Percentiles rank a stretch among this genome's conserved stretches.
Conservation (phyloP, 92 coral and sea anemone species). For the Bergia sp. region DNA sequence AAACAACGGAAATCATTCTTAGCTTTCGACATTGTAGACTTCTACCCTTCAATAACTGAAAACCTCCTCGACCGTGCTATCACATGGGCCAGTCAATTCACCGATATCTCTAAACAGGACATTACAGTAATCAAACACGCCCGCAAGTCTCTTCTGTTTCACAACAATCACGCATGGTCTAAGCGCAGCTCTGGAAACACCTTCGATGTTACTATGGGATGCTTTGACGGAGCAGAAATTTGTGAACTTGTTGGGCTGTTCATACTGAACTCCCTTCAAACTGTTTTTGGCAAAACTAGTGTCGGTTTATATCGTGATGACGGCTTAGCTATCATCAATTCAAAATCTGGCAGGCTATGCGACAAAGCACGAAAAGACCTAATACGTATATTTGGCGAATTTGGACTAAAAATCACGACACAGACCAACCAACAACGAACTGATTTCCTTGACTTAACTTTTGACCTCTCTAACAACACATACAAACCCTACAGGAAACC, state of each 20-base stretch:
- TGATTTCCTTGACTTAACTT: conserved; percentile 19
- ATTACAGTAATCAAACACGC: conserved; percentile 25
- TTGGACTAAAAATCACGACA: conserved; percentile 22
- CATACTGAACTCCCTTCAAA: conserved; percentile 6
- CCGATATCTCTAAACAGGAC: conserved; percentile 5
- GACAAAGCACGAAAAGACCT: conserved; percentile 47
- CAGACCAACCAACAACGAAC: conserved; percentile 9
- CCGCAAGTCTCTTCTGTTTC: conserved; percentile 42
- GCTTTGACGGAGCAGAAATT: conserved; percentile 48
- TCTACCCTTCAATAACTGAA: conserved; percentile 42
- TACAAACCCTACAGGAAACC: conserved; percentile 2
- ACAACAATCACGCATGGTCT: conserved; percentile 35
- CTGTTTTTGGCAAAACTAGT: conserved; percentile 16
- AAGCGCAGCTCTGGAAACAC: conserved; percentile 8
- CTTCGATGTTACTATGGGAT: conserved; percentile 51
- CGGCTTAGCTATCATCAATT: conserved; percentile 11
- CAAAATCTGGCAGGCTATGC: conserved; percentile 23
- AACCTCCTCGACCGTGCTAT: conserved; percentile 34
- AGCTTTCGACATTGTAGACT: conserved; percentile 35
- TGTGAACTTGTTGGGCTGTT: conserved; percentile 45
- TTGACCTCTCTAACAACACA: conserved; percentile 8
- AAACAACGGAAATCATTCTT: conserved; percentile 4
- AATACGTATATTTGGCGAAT: conserved; percentile 1
- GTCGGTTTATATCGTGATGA: conserved; percentile 44
- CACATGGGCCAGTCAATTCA: conserved; percentile 16